Evolutionary conservation across 1,140 invertebrate genomes (phyloP), one percentile per base, ranked within the genome.

Genomic region (Drosophila miranda): DNA sequence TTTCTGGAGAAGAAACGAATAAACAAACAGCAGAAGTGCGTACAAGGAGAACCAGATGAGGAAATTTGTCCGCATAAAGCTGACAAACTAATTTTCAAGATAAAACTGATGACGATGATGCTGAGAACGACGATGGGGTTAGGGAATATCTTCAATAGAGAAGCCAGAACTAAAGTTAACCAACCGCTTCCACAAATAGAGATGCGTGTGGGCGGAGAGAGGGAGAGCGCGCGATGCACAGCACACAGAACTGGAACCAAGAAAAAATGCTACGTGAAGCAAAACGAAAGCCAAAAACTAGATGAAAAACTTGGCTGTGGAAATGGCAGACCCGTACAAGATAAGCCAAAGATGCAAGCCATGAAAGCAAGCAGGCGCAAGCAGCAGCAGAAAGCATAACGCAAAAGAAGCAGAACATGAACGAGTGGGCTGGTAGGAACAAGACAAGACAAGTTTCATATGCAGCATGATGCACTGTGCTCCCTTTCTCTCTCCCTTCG

Each of bases 301-400:
- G 77, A 81, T 75, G 74, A 81, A 84, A 86, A 75, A 81, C 68
- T 81, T 77, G 68, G 77, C 77, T 74, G 77, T 81, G 76, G 52
- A 68, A 73, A 38, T 38, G 34, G 34, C 34, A 38, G 34, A 38
- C 13, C 34, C 34, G 46, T 45, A 59, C 67, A 21, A 50, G 71
- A 75, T 68, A 75, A 77, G 62, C 72, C 59, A 52, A 51, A 34
- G 60, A 80, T 44, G 69, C 61, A 73, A 73, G 48, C 52, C 45
- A 74, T 59, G 71, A 69, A 50, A 45, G 61, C 43, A 63, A 63
- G 45, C 44, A 42, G 43, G 50, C 48, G 38, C 41, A 16, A 44
- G 41, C n/a, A 38, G 19, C 51, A 64, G 50, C 63, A 60, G 44
- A 74, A 69, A 60, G 50, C 19, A 74, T 58, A 30, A 11, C 34